Percentiles rank a stretch among this genome's conserved stretches.
phyloP scores from a whole-genome alignment of 2,113 vertebrate species.

The Morphnarchus princeps region DNA sequence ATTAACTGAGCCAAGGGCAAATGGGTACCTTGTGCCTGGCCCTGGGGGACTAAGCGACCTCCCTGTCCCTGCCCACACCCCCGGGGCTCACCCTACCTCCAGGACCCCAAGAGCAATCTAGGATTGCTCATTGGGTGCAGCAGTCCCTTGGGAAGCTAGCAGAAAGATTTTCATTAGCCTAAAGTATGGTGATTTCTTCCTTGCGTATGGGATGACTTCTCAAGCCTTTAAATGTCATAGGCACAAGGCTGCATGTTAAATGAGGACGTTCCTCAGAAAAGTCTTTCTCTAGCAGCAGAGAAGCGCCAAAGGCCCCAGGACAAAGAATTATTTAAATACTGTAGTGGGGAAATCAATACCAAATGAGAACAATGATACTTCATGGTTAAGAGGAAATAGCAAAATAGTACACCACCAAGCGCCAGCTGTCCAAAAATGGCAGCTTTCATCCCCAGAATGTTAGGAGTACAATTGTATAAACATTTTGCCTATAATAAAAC shows the following conservation, averaged over 20 bases:
- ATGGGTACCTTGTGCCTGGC: neutral
- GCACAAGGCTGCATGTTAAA: neutral
- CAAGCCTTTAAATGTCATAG: neutral
- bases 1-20: fast-evolving
- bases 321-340: neutral
- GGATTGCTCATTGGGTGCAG: neutral
- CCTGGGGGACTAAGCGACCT: neutral
- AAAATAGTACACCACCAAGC: neutral
- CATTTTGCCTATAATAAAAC: neutral
- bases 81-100: fast-evolving
- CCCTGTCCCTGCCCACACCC: neutral
- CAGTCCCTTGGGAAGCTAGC: neutral
- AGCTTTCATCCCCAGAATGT: neutral
- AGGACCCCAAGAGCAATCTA: neutral
- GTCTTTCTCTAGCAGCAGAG: neutral
- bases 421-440: neutral
- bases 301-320: neutral
- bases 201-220: neutral
- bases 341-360: neutral
- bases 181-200: neutral
- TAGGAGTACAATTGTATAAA: neutral
- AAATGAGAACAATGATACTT: neutral
- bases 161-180: neutral
- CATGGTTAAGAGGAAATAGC: neutral
- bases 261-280: neutral